Conservation (phyloP, 1,140 invertebrate species). For the Sarcophaga bullata region DNA sequence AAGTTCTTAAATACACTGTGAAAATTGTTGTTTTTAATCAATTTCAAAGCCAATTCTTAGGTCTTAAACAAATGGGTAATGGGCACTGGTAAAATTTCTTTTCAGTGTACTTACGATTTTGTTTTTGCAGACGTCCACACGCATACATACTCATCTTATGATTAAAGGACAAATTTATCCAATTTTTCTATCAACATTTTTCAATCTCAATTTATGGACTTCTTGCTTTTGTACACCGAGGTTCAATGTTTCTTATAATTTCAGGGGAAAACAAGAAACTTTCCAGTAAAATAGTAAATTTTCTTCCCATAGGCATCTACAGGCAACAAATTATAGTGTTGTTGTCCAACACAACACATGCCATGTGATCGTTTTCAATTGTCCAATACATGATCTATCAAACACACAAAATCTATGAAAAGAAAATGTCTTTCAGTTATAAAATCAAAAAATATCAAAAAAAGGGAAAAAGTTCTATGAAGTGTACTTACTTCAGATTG, state of each 20-base stretch:
- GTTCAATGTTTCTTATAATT: background rate
- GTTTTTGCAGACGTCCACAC: no score
- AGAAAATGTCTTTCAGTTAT: background rate
- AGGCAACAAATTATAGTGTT: background rate
- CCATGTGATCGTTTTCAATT: background rate
- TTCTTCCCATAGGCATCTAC: background rate
- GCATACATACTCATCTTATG: background rate
- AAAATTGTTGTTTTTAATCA: background rate
- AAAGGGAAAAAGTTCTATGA: no score
- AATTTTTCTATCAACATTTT: slow-evolving; percentile 7
- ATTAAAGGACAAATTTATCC: slow-evolving; percentile 24
- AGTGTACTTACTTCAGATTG: no score
- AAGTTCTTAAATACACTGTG: background rate
- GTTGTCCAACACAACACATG: background rate
- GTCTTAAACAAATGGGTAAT: no score
- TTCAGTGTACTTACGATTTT: no score
- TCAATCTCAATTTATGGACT: background rate
- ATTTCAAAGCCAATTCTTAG: no score
- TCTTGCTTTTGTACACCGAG: background rate
- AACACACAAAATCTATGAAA: background rate
- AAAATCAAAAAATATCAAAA: background rate
- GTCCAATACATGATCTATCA: background rate
- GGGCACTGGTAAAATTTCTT: no score
- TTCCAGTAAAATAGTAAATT: background rate
- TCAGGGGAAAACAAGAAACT: background rate